phyloP scores from a whole-genome alignment of 2,113 vertebrate species.

The Leiothrix lutea region DNA sequence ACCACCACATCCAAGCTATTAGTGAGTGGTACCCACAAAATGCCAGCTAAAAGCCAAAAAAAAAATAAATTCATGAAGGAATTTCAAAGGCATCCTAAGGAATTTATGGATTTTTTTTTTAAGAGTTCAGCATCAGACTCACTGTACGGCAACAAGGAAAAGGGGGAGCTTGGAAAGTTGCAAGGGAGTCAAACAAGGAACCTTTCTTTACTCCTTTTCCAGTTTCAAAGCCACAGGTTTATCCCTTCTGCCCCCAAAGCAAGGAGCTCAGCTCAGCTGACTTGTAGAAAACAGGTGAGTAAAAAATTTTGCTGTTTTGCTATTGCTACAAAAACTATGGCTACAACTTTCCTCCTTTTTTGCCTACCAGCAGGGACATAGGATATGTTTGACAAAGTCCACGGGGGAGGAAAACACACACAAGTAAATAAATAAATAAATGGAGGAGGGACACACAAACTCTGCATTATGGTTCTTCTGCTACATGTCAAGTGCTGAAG shows the following conservation, averaged over 20 bases:
- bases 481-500: not conserved
- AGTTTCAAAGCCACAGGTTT: not conserved
- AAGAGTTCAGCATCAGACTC: not conserved
- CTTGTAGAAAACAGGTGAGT: not conserved
- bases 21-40: not conserved
- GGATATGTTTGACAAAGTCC: not conserved
- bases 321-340: not conserved
- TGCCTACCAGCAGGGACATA: not conserved
- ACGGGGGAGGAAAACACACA: not conserved
- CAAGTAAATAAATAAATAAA: not conserved
- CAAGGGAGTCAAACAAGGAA: not conserved
- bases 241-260: not conserved
- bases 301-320: not conserved
- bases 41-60: not conserved
- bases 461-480: not conserved
- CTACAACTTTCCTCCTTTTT: not conserved
- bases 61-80: not conserved
- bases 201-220: not conserved
- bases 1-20: not conserved
- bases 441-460: not conserved
- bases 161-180: not conserved
- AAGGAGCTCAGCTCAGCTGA: not conserved
- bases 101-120: not conserved
- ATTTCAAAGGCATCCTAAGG: not conserved
- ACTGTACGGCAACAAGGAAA: not conserved